phyloP scores from a whole-genome alignment of 2,888 invertebrate genomes.

The Lymantria dispar region DNA sequence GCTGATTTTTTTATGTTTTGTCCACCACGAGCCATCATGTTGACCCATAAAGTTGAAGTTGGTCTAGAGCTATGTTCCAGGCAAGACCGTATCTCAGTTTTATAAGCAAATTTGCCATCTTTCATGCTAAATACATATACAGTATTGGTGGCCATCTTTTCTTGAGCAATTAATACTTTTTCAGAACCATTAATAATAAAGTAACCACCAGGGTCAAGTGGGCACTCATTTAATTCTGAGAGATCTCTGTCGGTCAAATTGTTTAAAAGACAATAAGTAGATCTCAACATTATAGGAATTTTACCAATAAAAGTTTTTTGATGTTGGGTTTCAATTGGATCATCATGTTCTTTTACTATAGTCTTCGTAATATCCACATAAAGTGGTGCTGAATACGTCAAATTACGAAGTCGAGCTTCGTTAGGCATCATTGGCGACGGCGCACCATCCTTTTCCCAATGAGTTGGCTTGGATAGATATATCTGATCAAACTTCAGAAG shows the following conservation, averaged over 20 bases:
- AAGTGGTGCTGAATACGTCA: conserved; percentile 98
- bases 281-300: conserved; percentile 99
- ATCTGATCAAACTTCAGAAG: conserved; percentile 99
- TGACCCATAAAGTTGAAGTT: conserved; percentile 99
- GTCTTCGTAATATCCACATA: conserved; percentile 99
- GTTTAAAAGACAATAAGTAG: conserved; percentile 97
- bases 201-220: conserved; percentile 99
- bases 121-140: conserved; percentile 99
- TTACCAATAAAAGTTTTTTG: conserved; percentile 91
- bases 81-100: conserved; percentile 97
- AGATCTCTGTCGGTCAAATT: conserved; percentile 99
- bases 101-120: conserved; percentile 99
- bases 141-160: conserved; percentile 99
- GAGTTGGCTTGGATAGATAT: conserved; percentile 99
- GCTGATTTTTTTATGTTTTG: conserved; percentile 99
- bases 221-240: conserved; percentile 99
- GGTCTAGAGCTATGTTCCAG: conserved; percentile 91
- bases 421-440: conserved; percentile 99
- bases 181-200: conserved; percentile 99
- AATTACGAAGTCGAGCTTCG: conserved; percentile 97
- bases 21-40: conserved; percentile 99
- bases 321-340: conserved; percentile 92
- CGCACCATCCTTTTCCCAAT: conserved; percentile 99
- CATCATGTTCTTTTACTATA: conserved; percentile 94
- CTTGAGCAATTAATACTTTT: conserved; percentile 99